These are phyloP conservation scores for Pluvialis apricaria DNA, from an alignment of 2,113 vertebrate genomes.

Conservation along the genomic window DNA sequence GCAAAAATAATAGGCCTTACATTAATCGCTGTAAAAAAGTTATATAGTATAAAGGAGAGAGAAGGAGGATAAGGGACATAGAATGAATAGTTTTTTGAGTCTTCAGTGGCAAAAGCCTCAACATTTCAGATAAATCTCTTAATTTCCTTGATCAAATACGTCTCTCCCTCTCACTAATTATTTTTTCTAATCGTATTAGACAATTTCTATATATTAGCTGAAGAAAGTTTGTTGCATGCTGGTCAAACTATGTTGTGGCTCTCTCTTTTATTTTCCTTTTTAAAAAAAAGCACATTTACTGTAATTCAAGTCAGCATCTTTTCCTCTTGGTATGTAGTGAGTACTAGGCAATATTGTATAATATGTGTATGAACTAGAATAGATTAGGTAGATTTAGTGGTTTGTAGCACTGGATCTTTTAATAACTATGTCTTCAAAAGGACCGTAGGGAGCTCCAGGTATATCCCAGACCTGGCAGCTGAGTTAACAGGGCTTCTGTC, in stretches of 20 bases:
- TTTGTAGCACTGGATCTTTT: constrained; percentile 66
- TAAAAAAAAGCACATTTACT: constrained; percentile 71
- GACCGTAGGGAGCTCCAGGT: constrained; percentile 40
- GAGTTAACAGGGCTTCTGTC: constrained; percentile 17
- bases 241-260: constrained; percentile 62
- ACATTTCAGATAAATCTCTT: constrained; percentile 40
- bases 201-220: constrained; percentile 59
- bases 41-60: background rate
- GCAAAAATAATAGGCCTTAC: constrained; percentile 53
- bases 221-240: constrained; percentile 70
- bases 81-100: constrained; percentile 34
- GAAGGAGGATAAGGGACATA: background rate
- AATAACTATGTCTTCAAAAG: constrained; percentile 60
- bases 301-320: constrained; percentile 57
- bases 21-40: constrained; percentile 54
- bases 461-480: constrained; percentile 24
- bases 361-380: constrained; percentile 70
- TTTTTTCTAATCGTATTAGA: constrained; percentile 54
- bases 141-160: constrained; percentile 28
- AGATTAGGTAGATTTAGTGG: constrained; percentile 74
- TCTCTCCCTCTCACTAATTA: constrained; percentile 61
- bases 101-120: constrained; percentile 50
- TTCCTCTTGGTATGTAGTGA: constrained; percentile 70
- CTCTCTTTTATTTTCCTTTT: constrained; percentile 35
- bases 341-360: constrained; percentile 68